A percentile compares a stretch with the other conserved stretches of the same genome.
These are phyloP conservation scores for Ceyx erithaca DNA, from an alignment of 2,797 vertebrate species.

Conservation along the genomic window DNA sequence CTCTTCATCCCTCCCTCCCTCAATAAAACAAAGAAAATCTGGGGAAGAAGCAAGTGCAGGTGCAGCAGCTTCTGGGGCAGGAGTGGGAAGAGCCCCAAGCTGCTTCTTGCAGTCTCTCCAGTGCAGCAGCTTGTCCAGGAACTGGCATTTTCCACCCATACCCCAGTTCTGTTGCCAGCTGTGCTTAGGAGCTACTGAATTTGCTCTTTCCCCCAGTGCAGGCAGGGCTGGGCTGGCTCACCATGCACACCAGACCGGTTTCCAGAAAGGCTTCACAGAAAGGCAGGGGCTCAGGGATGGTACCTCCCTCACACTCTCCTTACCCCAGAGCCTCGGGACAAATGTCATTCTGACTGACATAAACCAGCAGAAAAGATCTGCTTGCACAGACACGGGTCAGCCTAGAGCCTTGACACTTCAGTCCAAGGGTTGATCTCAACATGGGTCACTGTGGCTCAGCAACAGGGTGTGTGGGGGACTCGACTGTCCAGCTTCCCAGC, in stretches of 20 bases:
- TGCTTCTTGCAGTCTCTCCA: neutral
- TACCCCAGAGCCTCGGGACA: neutral
- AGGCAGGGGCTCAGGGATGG: neutral
- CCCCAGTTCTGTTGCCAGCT: neutral
- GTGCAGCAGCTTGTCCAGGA: neutral
- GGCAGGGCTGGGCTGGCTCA: neutral
- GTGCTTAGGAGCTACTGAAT: neutral
- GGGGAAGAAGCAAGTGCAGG: neutral
- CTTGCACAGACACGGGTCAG: neutral
- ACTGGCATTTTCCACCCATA: neutral
- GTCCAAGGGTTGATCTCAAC: neutral
- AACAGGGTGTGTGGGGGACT: neutral
- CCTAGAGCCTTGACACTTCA: neutral
- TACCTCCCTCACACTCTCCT: neutral
- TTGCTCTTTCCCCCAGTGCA: neutral
- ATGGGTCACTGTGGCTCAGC: neutral
- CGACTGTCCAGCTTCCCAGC: neutral
- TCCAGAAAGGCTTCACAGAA: neutral
- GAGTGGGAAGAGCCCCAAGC: neutral
- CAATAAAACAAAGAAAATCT: neutral
- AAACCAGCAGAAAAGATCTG: neutral
- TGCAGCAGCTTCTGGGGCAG: neutral
- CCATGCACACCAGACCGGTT: rapidly evolving
- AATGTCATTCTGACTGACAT: neutral
- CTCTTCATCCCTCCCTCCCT: neutral